Evolutionary conservation across 2,113 vertebrate genomes (phyloP).

Genomic region (Gavia stellata): DNA sequence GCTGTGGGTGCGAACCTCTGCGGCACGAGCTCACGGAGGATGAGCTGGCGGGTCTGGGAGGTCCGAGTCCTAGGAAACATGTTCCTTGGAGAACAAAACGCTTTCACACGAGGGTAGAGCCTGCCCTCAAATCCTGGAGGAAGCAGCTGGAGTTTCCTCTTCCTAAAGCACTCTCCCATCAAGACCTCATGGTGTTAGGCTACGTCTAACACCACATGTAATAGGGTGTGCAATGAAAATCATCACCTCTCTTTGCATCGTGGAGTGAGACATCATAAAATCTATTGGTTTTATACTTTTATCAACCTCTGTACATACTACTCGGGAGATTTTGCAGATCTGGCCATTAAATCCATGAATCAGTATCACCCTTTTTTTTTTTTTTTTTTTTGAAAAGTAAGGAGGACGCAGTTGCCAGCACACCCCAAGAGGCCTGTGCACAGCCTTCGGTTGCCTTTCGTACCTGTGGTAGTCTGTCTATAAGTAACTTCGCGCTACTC

Average conservation of each 20-base stretch:
- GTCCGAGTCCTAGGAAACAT: accelerated
- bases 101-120: not conserved
- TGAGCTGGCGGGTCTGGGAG: accelerated
- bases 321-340: not conserved
- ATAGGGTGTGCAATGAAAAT: not conserved
- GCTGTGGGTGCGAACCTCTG: not conserved
- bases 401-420: not conserved
- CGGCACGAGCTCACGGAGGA: accelerated
- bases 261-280: not conserved
- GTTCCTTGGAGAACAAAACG: not conserved
- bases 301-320: not conserved
- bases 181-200: not conserved
- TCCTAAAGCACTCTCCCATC: not conserved
- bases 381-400: not conserved
- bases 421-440: not conserved
- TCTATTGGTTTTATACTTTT: not conserved
- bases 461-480: not conserved
- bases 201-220: accelerated
- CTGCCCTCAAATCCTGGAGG: not conserved
- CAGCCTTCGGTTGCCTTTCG: not conserved
- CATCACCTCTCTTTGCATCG: not conserved
- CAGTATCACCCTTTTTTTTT: not conserved
- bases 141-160: not conserved
- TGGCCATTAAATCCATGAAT: not conserved
- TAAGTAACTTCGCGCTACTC: not conserved